Conservation (phyloP, 2,888 invertebrate genomes). For the Drosophila longiperda region DNA sequence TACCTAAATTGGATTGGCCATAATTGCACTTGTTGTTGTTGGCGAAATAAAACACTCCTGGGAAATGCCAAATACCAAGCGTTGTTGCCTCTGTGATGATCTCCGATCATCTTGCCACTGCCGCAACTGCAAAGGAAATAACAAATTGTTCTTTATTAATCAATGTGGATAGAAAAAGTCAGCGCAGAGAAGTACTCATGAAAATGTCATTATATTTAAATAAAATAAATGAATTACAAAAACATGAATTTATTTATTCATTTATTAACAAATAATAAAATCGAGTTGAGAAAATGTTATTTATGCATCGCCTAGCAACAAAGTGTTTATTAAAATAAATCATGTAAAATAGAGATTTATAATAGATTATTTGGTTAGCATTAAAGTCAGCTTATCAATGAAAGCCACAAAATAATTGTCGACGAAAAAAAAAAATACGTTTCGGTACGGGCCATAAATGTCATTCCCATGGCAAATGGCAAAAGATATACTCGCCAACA, state of each 20-base stretch:
- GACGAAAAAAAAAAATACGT: slow-evolving; percentile 23
- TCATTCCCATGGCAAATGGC: slow-evolving; percentile 60
- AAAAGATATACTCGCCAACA: slow-evolving; percentile 43
- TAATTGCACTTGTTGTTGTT: slow-evolving; percentile 23
- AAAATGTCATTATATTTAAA: background rate
- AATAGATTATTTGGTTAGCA: slow-evolving; percentile 21
- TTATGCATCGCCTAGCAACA: background rate
- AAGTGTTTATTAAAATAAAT: background rate
- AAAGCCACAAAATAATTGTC: slow-evolving; percentile 27
- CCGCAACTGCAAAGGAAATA: slow-evolving; percentile 30
- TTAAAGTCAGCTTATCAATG: slow-evolving; percentile 35
- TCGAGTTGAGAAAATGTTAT: too few relatives aligned
- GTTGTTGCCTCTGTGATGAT: slow-evolving; percentile 32
- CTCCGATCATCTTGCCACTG: slow-evolving; percentile 34
- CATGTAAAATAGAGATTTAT: slow-evolving; percentile 3
- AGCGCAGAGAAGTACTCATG: background rate
- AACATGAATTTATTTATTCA: too few relatives aligned
- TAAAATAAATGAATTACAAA: too few relatives aligned
- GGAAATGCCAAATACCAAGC: slow-evolving; percentile 51
- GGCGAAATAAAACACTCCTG: slow-evolving; percentile 62
- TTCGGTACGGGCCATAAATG: slow-evolving; percentile 59
- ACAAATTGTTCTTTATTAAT: slow-evolving; percentile 26
- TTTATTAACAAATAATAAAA: too few relatives aligned
- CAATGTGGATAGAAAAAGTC: background rate
- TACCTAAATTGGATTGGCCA: slow-evolving; percentile 46